Percentiles rank a stretch among this genome's conserved stretches.
These are phyloP conservation scores for Amphiprion clarkii DNA, from an alignment of 2,797 vertebrate species.

Conservation along the genomic window DNA sequence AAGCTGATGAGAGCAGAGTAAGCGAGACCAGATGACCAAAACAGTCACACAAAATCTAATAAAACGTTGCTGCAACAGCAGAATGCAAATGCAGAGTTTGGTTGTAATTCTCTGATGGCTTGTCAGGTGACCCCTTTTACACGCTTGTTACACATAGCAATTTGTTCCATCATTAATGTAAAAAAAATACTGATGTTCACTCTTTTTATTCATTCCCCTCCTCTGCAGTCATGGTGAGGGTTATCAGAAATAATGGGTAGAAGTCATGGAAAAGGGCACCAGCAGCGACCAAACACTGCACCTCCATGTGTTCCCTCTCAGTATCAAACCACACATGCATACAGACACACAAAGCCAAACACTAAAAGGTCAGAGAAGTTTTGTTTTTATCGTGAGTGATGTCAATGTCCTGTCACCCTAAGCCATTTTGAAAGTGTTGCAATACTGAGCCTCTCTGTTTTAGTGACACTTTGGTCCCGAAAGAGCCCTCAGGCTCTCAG, in stretches of 20 bases:
- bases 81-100: too few relatives aligned
- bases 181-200: neutral
- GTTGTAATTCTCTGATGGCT: neutral
- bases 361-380: constrained; percentile 65
- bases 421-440: constrained; percentile 71
- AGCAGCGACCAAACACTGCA: constrained; percentile 22
- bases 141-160: neutral
- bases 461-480: constrained; percentile 71
- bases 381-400: constrained; percentile 71
- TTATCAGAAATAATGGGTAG: constrained; percentile 20
- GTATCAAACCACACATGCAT: constrained; percentile 27
- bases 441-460: constrained; percentile 69
- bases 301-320: constrained; percentile 31
- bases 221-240: constrained; percentile 9
- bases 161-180: neutral
- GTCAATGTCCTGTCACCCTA: constrained; percentile 68
- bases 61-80: neutral
- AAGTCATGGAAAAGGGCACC: constrained; percentile 9
- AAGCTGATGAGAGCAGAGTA: too few relatives aligned
- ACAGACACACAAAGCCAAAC: constrained; percentile 31
- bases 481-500: constrained; percentile 59
- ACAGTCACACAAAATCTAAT: neutral
- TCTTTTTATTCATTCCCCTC: neutral
- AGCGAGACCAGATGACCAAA: too few relatives aligned
- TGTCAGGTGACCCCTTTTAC: neutral